Percentiles rank a stretch among this genome's conserved stretches.
phyloP scores from a whole-genome alignment of 2,797 vertebrate genomes.

The Halcyon chelicuti region DNA sequence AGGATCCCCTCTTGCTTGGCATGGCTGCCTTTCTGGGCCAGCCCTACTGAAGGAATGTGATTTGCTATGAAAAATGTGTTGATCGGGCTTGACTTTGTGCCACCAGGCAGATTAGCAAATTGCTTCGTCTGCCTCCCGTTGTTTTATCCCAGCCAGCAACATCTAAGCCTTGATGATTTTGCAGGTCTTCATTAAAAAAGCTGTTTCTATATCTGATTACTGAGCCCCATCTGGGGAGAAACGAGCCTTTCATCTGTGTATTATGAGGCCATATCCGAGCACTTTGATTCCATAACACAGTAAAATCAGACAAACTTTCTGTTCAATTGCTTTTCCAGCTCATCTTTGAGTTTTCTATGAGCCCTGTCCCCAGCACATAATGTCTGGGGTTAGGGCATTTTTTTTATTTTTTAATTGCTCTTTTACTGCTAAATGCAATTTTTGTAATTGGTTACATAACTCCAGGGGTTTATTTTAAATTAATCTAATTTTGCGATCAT shows the following conservation, averaged over 20 bases:
- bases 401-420: constrained; percentile 10
- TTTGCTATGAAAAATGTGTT: constrained; percentile 67
- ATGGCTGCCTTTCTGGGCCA: constrained; percentile 7
- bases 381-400: neutral
- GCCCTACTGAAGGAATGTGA: constrained; percentile 40
- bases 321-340: constrained; percentile 23
- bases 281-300: constrained; percentile 3
- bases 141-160: constrained; percentile 46
- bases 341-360: neutral
- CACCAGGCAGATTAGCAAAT: constrained; percentile 45
- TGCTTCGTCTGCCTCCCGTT: constrained; percentile 35
- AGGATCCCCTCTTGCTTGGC: neutral
- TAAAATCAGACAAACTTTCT: constrained; percentile 27
- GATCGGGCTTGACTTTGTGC: constrained; percentile 40
- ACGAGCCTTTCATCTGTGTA: constrained; percentile 47
- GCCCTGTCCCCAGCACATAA: neutral
- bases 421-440: constrained; percentile 44
- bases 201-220: constrained; percentile 65
- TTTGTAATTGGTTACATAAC: constrained; percentile 64
- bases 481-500: constrained; percentile 39
- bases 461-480: constrained; percentile 53
- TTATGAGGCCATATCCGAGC: constrained; percentile 22
- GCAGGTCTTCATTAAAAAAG: constrained; percentile 59
- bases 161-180: constrained; percentile 41
- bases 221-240: constrained; percentile 55